A percentile compares a stretch with the other conserved stretches of the same genome.
Evolutionary conservation across 2,113 vertebrate genomes (phyloP).

Genomic region (Odocoileus virginianus): DNA sequence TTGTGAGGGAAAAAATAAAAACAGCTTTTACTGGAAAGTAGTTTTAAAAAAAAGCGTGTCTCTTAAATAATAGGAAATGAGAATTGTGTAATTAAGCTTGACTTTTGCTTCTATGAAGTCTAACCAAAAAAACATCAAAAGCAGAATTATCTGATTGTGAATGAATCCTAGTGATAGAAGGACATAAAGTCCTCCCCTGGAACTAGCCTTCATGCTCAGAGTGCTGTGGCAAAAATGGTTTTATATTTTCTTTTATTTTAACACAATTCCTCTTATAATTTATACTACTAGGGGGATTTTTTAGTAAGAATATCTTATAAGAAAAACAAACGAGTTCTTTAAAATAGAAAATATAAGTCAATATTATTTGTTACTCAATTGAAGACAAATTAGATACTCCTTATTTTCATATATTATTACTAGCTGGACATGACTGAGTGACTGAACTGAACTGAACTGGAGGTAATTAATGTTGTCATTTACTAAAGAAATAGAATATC

Average conservation of each 20-base stretch:
- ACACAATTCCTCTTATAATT: background rate
- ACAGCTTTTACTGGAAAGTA: constrained; percentile 15
- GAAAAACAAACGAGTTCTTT: background rate
- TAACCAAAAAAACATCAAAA: constrained; percentile 22
- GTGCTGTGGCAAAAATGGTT: background rate
- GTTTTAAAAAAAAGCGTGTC: background rate
- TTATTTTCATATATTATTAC: background rate
- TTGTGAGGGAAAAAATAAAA: background rate
- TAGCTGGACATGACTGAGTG: background rate
- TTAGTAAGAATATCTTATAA: constrained; percentile 12
- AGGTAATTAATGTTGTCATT: background rate
- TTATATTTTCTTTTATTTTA: background rate
- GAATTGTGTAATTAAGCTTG: background rate
- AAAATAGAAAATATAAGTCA: constrained; percentile 24
- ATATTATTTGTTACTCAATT: background rate
- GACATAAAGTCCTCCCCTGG: background rate
- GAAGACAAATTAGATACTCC: constrained; percentile 11
- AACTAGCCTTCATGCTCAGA: background rate
- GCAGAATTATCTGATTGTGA: background rate
- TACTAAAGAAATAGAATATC: constrained; percentile 8
- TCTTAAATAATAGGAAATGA: constrained; percentile 23
- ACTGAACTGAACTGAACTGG: background rate
- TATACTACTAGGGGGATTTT: background rate
- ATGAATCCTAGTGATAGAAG: background rate
- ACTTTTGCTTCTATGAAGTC: background rate